Evolutionary conservation across 1,140 invertebrate genomes (phyloP).

Genomic region (Pachyrhynchus sulphureomaculatus): DNA sequence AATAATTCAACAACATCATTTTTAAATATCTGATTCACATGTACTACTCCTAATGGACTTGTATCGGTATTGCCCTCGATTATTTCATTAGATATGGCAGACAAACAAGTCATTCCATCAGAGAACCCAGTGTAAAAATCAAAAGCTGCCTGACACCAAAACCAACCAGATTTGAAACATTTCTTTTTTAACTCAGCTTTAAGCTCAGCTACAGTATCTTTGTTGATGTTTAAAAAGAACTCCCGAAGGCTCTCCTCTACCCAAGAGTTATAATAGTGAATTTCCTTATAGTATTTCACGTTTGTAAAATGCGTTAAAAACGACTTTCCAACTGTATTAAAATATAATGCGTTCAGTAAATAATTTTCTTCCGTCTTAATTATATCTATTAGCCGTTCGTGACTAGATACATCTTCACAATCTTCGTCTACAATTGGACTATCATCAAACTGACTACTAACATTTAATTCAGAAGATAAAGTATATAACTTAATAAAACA

Average conservation of each 20-base stretch:
- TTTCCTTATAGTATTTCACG: conserved; percentile 41
- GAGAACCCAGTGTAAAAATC: conserved; percentile 15
- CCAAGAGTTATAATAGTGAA: conserved; percentile 25
- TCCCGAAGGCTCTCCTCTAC: conserved; percentile 6
- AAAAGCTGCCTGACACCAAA: conserved; percentile 38
- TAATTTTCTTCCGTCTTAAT: neutral
- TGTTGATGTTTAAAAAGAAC: neutral
- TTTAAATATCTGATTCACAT: conserved; percentile 41
- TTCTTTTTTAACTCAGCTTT: conserved; percentile 6
- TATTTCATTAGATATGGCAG: too few relatives aligned
- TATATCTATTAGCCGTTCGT: neutral
- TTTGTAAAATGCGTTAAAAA: conserved; percentile 23
- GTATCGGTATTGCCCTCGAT: too few relatives aligned
- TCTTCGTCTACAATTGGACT: neutral
- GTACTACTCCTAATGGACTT: conserved; percentile 33
- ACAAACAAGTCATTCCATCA: too few relatives aligned
- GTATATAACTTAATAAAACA: conserved; percentile 34
- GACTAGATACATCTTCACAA: neutral
- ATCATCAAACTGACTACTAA: conserved; percentile 12
- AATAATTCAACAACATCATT: neutral
- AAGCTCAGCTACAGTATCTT: conserved; percentile 1
- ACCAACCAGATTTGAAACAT: conserved; percentile 17
- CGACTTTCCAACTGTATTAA: neutral
- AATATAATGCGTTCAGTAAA: conserved; percentile 11
- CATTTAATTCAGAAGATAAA: conserved; percentile 17